Evolutionary conservation across 2,797 vertebrate genomes (phyloP).

Genomic region (Paguma larvata): DNA sequence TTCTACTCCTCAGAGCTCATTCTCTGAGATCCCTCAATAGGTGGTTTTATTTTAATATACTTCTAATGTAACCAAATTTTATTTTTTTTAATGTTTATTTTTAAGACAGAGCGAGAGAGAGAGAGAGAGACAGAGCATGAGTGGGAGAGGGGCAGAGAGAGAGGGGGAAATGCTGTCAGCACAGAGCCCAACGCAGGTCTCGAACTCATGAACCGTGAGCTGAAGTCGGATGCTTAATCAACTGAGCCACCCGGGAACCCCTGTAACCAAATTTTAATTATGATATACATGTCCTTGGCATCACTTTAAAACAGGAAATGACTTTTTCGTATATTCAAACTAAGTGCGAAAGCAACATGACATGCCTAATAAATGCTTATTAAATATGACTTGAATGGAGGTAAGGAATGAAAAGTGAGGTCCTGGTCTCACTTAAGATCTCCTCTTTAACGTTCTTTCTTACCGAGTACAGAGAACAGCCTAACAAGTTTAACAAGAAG

Average conservation of each 20-base stretch:
- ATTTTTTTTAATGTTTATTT: neutral
- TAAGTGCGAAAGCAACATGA: slow-evolving; percentile 47
- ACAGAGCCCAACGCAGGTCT: no score
- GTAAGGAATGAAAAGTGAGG: neutral
- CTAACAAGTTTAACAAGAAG: slow-evolving; percentile 32
- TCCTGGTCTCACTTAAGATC: neutral
- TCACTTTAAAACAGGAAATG: slow-evolving; percentile 52
- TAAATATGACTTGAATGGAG: neutral
- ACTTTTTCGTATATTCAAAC: neutral
- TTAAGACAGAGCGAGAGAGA: no score
- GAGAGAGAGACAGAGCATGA: no score
- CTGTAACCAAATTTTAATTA: neutral
- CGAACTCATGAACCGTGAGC: no score
- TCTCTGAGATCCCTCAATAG: neutral
- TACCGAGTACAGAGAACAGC: neutral
- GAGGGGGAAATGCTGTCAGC: no score
- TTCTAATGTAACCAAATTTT: neutral
- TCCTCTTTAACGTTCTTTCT: slow-evolving; percentile 17
- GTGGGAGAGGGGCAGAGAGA: no score
- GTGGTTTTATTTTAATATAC: neutral
- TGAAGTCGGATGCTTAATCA: no score
- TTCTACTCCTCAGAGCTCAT: neutral
- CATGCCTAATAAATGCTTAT: neutral
- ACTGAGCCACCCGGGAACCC: no score
- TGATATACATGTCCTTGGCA: neutral